Conservation (phyloP, 2,888 invertebrate species). For the Eilema griseolum region DNA sequence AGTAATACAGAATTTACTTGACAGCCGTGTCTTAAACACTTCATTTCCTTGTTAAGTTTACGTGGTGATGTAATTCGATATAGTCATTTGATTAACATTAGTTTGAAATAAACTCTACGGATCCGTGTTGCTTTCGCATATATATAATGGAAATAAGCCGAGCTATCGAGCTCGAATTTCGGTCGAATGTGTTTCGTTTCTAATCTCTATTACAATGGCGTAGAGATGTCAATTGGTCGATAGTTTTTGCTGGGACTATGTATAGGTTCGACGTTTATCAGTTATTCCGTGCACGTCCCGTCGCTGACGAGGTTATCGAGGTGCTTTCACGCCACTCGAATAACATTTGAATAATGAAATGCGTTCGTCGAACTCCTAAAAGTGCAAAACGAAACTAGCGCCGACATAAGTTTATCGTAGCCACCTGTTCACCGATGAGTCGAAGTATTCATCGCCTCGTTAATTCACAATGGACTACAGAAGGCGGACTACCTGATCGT, state of each 20-base stretch:
- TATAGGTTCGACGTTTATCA: conserved; percentile 69
- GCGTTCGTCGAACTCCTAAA: conserved; percentile 81
- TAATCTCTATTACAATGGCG: conserved; percentile 60
- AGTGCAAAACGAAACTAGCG: conserved; percentile 72
- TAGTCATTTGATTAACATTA: conserved; percentile 65
- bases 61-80: conserved; percentile 64
- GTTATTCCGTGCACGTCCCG: conserved; percentile 75
- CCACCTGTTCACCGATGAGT: conserved; percentile 73
- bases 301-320: conserved; percentile 75
- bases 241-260: conserved; percentile 52
- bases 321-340: conserved; percentile 82
- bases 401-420: conserved; percentile 56
- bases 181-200: conserved; percentile 52
- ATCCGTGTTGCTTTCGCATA: conserved; percentile 66
- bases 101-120: conserved; percentile 58
- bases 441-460: conserved; percentile 74
- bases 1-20: conserved; percentile 57
- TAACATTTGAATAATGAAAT: conserved; percentile 82
- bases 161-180: conserved; percentile 52
- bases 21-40: conserved; percentile 46
- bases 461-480: conserved; percentile 76
- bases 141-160: conserved; percentile 66
- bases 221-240: conserved; percentile 60
- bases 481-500: conserved; percentile 71
- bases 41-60: conserved; percentile 50